Base-by-base conservation (phyloP, 2,797 vertebrate genomes). In the Pterois miles region DNA sequence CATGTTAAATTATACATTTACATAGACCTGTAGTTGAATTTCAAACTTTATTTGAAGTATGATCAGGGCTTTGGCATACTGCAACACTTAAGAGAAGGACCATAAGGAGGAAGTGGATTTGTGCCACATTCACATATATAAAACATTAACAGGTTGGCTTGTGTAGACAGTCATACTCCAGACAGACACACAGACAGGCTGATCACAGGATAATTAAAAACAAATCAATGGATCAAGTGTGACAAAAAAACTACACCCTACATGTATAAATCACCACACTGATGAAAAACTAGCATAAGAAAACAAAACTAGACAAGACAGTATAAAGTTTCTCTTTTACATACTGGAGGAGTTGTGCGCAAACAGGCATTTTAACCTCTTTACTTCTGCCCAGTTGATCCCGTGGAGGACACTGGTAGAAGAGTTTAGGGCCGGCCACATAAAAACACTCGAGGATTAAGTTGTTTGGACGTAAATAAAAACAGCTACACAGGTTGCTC, bases 41-140 rank as follows among this genome's bases (percentile, higher is more conserved):
- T 78, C 3, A 57, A 64, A 60, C 33, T 83, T 77, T 82, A 84
- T 78, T 81, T 58, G 60, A 74, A 78, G 48, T 52, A 70, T 33
- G 58, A 58, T 57, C 20, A 29, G 81, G 83, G 73, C 85, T 91
- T 92, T 91, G 91, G 88, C 85, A 78, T 87, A 84, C 52, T 65
- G 82, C 70, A 69, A 86, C 81, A 83, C 72, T 58, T 25, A 70
- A 81, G 67, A 65, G 43, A 43, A 74, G 64, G 63, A 71, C 52
- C 48, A 27, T 57, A 18, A 54, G 58, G 71, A 78, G 64, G 25
- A 22, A 23, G 18, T 11, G 53, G 62, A 36, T 74, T 57, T 48
- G 70, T 82, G 74, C 72, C 82, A 85, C 83, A 65, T 78, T 86
- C 78, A 87, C 75, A 81, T 33, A 83, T 75, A 81, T 13, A 52